Evolutionary conservation across 2,113 vertebrate species (phyloP).

Genomic region (Antigone vipio): DNA sequence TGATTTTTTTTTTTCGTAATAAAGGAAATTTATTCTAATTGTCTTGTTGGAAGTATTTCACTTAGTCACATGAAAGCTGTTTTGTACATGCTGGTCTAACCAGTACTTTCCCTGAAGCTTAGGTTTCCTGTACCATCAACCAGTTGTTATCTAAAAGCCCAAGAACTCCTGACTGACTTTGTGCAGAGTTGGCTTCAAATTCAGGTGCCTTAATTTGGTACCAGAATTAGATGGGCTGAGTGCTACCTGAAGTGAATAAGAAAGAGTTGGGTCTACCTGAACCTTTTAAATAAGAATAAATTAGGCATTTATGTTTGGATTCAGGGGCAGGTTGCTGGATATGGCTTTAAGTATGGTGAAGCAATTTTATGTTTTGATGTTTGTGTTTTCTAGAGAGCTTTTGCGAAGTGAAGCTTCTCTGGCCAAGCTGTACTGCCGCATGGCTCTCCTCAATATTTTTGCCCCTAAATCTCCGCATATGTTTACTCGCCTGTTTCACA

Average conservation of each 20-base stretch:
- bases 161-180: not conserved
- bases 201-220: not conserved
- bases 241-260: not conserved
- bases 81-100: not conserved
- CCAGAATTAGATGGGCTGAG: not conserved
- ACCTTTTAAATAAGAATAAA: not conserved
- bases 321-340: not conserved
- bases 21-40: not conserved
- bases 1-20: not conserved
- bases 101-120: not conserved
- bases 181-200: not conserved
- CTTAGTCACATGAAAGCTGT: not conserved
- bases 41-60: not conserved
- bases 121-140: not conserved
- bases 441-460: constrained; percentile 96
- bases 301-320: not conserved
- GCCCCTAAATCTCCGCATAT: constrained; percentile 94
- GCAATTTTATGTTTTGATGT: not conserved
- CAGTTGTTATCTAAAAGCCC: not conserved
- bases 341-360: not conserved
- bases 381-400: constrained; percentile 82
- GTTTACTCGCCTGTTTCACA: constrained; percentile 95
- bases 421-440: constrained; percentile 92
- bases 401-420: constrained; percentile 90
- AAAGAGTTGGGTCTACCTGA: not conserved